Evolutionary conservation across 2,888 invertebrate genomes (phyloP), one percentile per base, ranked within the genome.

Genomic region (Frankliniella intonsa): DNA sequence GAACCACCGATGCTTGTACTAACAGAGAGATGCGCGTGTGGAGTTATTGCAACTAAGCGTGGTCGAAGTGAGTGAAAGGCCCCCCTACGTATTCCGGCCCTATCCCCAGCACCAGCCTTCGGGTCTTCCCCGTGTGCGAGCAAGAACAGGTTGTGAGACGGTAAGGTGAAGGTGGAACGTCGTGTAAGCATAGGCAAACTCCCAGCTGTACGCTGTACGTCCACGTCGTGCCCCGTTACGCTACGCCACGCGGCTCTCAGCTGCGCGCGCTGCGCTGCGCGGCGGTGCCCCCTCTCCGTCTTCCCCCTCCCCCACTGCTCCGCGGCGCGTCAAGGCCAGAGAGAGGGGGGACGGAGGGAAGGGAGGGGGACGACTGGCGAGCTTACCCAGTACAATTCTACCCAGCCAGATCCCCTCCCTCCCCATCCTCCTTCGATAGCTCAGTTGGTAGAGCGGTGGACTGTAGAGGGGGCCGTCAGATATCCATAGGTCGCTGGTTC

Each of bases 401-500:
- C 25, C 12, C 69, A 22, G 22, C 25, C 25, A 9, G 25, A 3
- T 12, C 1, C 25, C 11, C 12, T 22, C 25, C 10, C 2, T 22
- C 10, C 25, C 7, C 69, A 76, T 0, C 25, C 80, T 3, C 82
- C 82, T 82, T 82, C 82, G 82, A 82, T 82, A 82, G 82, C 82
- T 82, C 82, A 82, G 82, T 82, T 82, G 82, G 82, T 82, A 82
- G 82, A 82, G 82, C 82, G 82, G 82, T 82, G 82, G 82, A 82
- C 82, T 82, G 82, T 82, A 82, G 82, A 80, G 80, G 82, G 22
- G 12, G 0, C 25, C 3, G 12, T 22, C 25, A 83, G 85, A 84
- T 38, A 85, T 86, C 85, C 85, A 85, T 85, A 85, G 85, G 85
- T 85, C 85, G 85, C 86, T 86, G 86, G 85, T 86, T 86, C 85